Evolutionary conservation across 1,140 invertebrate genomes (phyloP), one percentile per base, ranked within the genome.

Genomic region (Steinernema khuongi): DNA sequence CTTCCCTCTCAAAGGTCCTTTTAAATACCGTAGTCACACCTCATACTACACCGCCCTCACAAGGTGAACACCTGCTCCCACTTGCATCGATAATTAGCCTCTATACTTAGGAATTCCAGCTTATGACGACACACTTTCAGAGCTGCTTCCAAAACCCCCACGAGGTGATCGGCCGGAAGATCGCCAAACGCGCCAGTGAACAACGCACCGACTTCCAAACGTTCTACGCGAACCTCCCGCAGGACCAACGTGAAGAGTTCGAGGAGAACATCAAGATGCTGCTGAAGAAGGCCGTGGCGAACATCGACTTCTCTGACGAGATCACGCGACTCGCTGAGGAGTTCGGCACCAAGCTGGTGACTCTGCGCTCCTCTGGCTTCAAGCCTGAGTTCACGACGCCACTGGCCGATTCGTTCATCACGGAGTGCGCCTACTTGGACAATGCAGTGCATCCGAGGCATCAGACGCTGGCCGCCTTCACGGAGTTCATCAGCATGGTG

Each of bases 131-230:
- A 17, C 18, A 33, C 31, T 73, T 74, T 43, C 67, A 85, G 83
- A 75, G 81, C 50, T 85, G 83, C 67, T 83, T 83, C 77, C 33
- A 76, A 67, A 85, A 85, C 70, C 81, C 81, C 0, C 81, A 83
- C 70, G 81, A 83, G 66, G 78, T 76, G 22, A 66, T 83, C 26
- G 81, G 81, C 17, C 66, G 71, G 1, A 70, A 78, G 50, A 85
- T 85, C 67, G 29, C 83, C 41, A 83, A 83, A 41, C 67, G 81
- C 30, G 74, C 83, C 14, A 77, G 83, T 14, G 81, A 83, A 43
- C 44, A 32, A 28, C 68, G 82, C 18, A 26, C 73, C 30, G 81
- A 83, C 41, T 83, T 83, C 70, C 75, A 78, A 7, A 66, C 41
- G 7, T 83, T 83, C 44, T 85, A 82, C 50, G 31, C 75, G 1